These are phyloP conservation scores for Monarcha castaneiventris DNA, from an alignment of 2,113 vertebrate species.

Conservation along the genomic window DNA sequence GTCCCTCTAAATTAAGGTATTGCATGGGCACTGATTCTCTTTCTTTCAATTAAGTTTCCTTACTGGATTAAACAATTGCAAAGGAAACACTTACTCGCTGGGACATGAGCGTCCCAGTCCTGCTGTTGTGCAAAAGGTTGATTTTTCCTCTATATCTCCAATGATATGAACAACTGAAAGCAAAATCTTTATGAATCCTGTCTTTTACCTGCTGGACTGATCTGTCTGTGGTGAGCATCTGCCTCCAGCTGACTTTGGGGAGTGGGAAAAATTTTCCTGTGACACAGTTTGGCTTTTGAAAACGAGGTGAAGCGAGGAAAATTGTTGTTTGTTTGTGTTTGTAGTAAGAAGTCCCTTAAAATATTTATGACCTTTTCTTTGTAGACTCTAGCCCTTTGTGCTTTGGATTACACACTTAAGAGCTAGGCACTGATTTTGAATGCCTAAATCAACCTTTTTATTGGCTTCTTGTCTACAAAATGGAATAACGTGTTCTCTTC, in stretches of 20 bases:
- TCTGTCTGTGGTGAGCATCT: neutral
- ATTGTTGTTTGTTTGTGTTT: neutral
- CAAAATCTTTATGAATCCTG: neutral
- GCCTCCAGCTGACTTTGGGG: neutral
- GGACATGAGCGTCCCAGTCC: rapidly evolving
- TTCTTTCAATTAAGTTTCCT: neutral
- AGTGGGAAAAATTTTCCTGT: neutral
- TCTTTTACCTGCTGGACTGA: neutral
- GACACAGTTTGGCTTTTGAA: neutral
- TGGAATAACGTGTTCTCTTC: neutral
- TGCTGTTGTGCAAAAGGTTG: neutral
- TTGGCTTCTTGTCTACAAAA: neutral
- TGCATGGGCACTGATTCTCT: neutral
- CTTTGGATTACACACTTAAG: neutral
- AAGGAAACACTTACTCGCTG: neutral
- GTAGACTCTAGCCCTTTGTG: neutral
- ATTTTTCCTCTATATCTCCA: neutral
- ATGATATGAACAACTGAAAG: neutral
- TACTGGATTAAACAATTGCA: neutral
- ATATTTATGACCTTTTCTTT: neutral
- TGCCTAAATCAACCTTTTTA: constrained; percentile 3
- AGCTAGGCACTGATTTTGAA: neutral
- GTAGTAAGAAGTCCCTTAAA: neutral
- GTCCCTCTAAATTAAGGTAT: neutral
- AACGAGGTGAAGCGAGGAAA: neutral